phyloP scores from a whole-genome alignment of 2,888 invertebrate genomes.

The Piscicola geometra region DNA sequence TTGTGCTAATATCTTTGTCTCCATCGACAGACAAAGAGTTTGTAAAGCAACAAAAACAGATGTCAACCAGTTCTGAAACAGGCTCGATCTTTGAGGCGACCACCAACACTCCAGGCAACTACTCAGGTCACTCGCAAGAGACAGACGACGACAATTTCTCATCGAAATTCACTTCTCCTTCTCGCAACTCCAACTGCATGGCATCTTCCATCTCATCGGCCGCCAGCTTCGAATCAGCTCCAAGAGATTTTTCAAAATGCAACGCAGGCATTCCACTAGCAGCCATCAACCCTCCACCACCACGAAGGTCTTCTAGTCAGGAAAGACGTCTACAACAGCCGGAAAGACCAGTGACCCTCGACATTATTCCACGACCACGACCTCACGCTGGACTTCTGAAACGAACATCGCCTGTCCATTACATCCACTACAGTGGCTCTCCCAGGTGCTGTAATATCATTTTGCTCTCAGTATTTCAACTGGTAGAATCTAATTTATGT shows the following conservation, averaged over 20 bases:
- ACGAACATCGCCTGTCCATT: constrained; percentile 33
- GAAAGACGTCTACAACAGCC: constrained; percentile 20
- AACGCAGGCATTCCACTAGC: constrained; percentile 26
- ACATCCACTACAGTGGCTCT: not conserved
- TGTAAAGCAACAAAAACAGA: constrained; percentile 48
- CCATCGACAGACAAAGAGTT: constrained; percentile 42
- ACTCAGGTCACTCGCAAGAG: constrained; percentile 16
- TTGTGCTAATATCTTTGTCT: constrained; percentile 40
- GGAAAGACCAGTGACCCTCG: constrained; percentile 64
- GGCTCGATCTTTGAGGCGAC: constrained; percentile 35
- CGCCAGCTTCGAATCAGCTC: constrained; percentile 1
- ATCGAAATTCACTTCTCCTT: constrained; percentile 70
- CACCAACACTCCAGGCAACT: constrained; percentile 18
- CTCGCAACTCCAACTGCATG: constrained; percentile 58
- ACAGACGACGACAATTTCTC: constrained; percentile 21
- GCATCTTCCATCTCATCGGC: constrained; percentile 14
- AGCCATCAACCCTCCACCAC: constrained; percentile 46
- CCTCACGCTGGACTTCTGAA: constrained; percentile 42
- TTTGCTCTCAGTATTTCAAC: too few relatives aligned
- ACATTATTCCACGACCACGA: constrained; percentile 63
- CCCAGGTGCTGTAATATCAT: not conserved
- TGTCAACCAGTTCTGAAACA: constrained; percentile 49
- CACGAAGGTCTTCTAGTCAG: constrained; percentile 44
- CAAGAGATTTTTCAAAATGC: constrained; percentile 26
- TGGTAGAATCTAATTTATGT: too few relatives aligned